Evolutionary conservation across 1,140 invertebrate genomes (phyloP).

Genomic region (Pseudomyrmex dendroicus): DNA sequence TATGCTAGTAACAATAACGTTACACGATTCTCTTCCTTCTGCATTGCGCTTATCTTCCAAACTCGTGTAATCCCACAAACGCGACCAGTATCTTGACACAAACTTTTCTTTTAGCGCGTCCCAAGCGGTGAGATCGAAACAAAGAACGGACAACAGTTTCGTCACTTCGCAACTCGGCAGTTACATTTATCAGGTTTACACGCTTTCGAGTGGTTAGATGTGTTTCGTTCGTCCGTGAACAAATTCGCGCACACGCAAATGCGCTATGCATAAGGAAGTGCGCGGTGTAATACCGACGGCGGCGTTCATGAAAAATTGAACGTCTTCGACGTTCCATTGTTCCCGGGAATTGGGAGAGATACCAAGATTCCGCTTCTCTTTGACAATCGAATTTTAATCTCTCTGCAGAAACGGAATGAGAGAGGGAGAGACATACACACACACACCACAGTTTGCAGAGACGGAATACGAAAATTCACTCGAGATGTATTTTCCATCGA

Average conservation of each 20-base stretch:
- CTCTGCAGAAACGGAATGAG: slow-evolving; percentile 3
- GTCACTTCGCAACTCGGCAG: not conserved
- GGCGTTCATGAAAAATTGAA: slow-evolving; percentile 74
- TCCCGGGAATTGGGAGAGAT: slow-evolving; percentile 54
- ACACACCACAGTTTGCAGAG: not conserved
- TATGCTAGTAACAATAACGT: no score
- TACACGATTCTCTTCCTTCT: no score
- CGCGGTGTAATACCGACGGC: slow-evolving; percentile 60
- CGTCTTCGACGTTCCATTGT: slow-evolving; percentile 69
- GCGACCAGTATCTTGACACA: not conserved
- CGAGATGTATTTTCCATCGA: slow-evolving; percentile 15
- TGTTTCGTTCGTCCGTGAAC: not conserved
- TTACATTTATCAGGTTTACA: slow-evolving; percentile 46
- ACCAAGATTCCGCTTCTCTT: not conserved
- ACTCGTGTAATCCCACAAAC: slow-evolving; percentile 1
- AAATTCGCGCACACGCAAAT: slow-evolving; percentile 14
- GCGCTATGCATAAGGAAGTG: slow-evolving; percentile 58
- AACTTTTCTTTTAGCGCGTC: not conserved
- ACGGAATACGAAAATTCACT: slow-evolving; percentile 32
- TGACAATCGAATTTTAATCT: slow-evolving; percentile 59
- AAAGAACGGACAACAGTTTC: not conserved
- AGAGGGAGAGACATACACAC: not conserved
- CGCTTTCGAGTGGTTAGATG: not conserved
- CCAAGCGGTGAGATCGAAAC: slow-evolving; percentile 5
- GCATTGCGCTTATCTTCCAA: not conserved